Evolutionary conservation across 2,113 vertebrate species (phyloP).

Genomic region (Psettodes erumei): DNA sequence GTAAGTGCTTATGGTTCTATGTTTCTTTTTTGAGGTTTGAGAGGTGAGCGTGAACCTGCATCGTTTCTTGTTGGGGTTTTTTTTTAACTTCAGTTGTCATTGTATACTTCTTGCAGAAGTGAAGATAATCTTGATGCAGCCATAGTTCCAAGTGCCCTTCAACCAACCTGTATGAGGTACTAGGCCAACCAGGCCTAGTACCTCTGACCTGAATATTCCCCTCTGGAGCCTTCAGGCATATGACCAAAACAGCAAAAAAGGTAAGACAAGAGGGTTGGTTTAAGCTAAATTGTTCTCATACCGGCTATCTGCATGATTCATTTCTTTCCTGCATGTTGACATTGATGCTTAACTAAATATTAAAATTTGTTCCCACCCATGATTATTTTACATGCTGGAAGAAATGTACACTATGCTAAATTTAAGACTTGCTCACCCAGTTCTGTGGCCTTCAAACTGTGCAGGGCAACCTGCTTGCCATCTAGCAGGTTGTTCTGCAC

Average conservation of each 20-base stretch:
- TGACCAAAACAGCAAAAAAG: constrained; percentile 71
- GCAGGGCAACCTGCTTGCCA: too few species aligned
- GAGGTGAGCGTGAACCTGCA: neutral
- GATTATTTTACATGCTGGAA: too few species aligned
- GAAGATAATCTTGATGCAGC: constrained; percentile 43
- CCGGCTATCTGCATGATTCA: too few species aligned
- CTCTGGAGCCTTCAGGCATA: constrained; percentile 45
- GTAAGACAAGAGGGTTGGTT: constrained; percentile 52
- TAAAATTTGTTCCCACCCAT: too few species aligned
- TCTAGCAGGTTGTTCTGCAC: too few species aligned
- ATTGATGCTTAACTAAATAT: too few species aligned
- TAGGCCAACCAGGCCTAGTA: constrained; percentile 65
- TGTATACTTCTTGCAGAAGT: constrained; percentile 60
- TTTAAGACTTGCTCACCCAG: too few species aligned
- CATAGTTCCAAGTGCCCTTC: constrained; percentile 48
- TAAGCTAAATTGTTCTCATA: neutral
- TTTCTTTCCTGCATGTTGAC: neutral
- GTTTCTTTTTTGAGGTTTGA: neutral
- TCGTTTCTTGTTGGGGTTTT: neutral
- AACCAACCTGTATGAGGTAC: constrained; percentile 44
- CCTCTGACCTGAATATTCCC: constrained; percentile 23
- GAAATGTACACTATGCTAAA: too few species aligned
- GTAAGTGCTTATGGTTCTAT: too few species aligned
- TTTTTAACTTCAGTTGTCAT: neutral
- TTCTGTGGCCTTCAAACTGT: too few species aligned